Percentiles rank a stretch among this genome's conserved stretches.
phyloP scores from a whole-genome alignment of 1,140 invertebrate species.

The Neuroterus valhalla region DNA sequence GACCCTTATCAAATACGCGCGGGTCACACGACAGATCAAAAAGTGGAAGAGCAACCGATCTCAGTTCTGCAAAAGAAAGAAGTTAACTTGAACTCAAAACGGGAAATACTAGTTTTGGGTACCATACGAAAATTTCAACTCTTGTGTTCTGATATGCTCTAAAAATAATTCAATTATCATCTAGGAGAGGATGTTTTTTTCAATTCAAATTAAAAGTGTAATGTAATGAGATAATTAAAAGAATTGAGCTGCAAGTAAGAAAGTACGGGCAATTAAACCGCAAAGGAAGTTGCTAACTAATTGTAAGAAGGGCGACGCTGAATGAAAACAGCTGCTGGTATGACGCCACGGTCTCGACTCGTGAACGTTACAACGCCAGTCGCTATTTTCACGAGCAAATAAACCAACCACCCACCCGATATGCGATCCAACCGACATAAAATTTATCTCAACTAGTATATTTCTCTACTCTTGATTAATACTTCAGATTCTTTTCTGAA shows the following conservation, averaged over 20 bases:
- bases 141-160: too few species aligned
- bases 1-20: conserved; percentile 34
- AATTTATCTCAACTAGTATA: background rate
- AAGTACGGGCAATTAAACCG: conserved; percentile 29
- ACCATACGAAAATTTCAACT: too few species aligned
- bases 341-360: conserved; percentile 63
- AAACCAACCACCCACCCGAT: conserved; percentile 48
- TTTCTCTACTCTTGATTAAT: too few species aligned
- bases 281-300: conserved; percentile 68
- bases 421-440: background rate
- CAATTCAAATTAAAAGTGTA: background rate
- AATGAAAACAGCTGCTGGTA: conserved; percentile 72
- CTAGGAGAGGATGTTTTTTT: background rate
- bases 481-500: background rate
- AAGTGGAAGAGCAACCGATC: conserved; percentile 9
- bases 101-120: conserved; percentile 9
- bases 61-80: background rate
- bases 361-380: conserved; percentile 31
- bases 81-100: background rate
- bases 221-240: background rate
- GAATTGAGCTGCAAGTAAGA: background rate
- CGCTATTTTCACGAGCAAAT: conserved; percentile 63
- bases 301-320: conserved; percentile 63
- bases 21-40: conserved; percentile 23
- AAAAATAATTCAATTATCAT: too few species aligned